Base-by-base conservation (phyloP, 2,888 invertebrate species). In the Dryococelus australis region DNA sequence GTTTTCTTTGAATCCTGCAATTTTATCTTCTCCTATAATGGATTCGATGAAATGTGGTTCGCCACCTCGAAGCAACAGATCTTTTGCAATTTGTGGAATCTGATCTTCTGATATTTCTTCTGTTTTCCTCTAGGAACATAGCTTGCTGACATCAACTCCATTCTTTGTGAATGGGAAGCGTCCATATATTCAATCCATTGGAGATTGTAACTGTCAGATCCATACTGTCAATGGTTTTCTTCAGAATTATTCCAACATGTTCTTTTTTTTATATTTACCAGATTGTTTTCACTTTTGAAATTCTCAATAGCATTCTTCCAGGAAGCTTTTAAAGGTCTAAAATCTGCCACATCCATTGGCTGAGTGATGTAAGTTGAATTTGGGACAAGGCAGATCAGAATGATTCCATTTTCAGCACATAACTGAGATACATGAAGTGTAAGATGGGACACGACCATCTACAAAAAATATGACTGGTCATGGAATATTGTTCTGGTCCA, bases 331-430 rank as follows among this genome's bases (percentile, higher is more conserved):
- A 92, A 87, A 24, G 91, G 90, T 87, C 89, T 90, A 89, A 92
- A 92, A 78, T 92, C 90, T 28, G 90, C 90, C 8, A 92, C 91
- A 88, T 92, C 92, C 87, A 92, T 89, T 8, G 92, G 92, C 88
- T 92, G 92, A 16, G 92, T 87, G 20, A 92, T 90, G 88, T 92
- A 92, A 6, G 92, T 92, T 0, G 92, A 90, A 89, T 92, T 92
- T 13, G 92, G 91, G 47, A 90, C 90, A 27, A 92, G 89, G 51
- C 91, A 90, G 86, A 92, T 89, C 28, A 92, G 88, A 88, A 91
- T 90, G 28, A 92, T 92, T 51, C 90, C 88, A 87, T 92, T 91
- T 84, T 91, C 89, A 87, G 89, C 88, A 88, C 92, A 92, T 92
- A n/a, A n/a, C n/a, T n/a, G n/a, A n/a, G n/a, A n/a, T n/a, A n/a